Evolutionary conservation across 2,797 vertebrate species (phyloP).

Genomic region (Pangasius sanitwongsei): DNA sequence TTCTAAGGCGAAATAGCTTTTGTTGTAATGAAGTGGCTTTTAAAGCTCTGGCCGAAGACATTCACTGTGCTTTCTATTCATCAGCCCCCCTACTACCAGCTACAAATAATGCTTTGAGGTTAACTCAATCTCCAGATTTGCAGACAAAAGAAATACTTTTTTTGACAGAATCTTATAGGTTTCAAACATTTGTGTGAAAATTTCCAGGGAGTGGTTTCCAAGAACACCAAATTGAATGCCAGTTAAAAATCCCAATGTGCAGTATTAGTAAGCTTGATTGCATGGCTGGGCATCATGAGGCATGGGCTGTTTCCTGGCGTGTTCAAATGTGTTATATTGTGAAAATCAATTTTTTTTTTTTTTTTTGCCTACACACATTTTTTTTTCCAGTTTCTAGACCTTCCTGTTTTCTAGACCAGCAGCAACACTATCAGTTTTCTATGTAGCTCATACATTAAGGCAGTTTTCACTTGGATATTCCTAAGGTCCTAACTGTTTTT

Average conservation of each 20-base stretch:
- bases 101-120: slow-evolving; percentile 29
- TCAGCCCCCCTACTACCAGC: slow-evolving; percentile 4
- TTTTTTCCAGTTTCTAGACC: background rate
- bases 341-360: background rate
- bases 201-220: slow-evolving; percentile 35
- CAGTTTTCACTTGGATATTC: background rate
- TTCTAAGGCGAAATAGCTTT: slow-evolving; percentile 41
- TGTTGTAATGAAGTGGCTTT: slow-evolving; percentile 43
- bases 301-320: background rate
- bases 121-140: slow-evolving; percentile 15
- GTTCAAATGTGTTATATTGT: background rate
- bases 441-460: background rate
- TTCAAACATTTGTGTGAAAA: slow-evolving; percentile 40
- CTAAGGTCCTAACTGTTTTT: background rate
- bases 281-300: slow-evolving; percentile 29
- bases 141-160: slow-evolving; percentile 38
- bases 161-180: slow-evolving; percentile 13
- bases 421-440: background rate
- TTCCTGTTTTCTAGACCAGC: background rate
- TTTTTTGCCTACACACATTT: background rate
- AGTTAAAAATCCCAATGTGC: slow-evolving; percentile 48
- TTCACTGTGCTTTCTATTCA: slow-evolving; percentile 38
- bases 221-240: slow-evolving; percentile 21
- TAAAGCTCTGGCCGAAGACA: slow-evolving; percentile 26
- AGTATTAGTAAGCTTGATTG: slow-evolving; percentile 44